Percentiles rank a stretch among this genome's conserved stretches.
phyloP scores from a whole-genome alignment of 2,797 vertebrate species.

The Chloroceryle inda region DNA sequence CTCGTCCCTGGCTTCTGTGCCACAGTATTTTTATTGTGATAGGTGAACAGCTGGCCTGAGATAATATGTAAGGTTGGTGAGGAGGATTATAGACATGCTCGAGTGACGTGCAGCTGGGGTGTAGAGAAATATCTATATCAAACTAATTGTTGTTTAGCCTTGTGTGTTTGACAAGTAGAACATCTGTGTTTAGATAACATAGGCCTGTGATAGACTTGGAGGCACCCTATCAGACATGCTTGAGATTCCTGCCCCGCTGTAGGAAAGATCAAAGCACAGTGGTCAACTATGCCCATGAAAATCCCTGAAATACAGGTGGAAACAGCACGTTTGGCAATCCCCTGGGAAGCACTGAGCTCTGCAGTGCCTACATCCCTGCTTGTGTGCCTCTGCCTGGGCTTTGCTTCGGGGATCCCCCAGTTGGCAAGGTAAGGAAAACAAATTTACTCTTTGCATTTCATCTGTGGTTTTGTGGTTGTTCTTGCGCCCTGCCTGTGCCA shows the following conservation, averaged over 20 bases:
- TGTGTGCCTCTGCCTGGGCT: not conserved
- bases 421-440: not conserved
- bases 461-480: not conserved
- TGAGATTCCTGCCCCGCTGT: slow-evolving; percentile 13
- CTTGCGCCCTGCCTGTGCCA: not conserved
- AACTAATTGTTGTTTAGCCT: not conserved
- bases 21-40: not conserved
- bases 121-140: slow-evolving; percentile 24
- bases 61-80: not conserved
- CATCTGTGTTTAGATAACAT: slow-evolving; percentile 51
- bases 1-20: not conserved
- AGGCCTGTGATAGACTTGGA: not conserved
- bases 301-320: not conserved
- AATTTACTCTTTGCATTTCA: not conserved
- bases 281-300: not conserved
- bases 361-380: rapidly evolving
- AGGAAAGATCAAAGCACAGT: not conserved
- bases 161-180: slow-evolving; percentile 20
- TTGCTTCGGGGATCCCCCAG: rapidly evolving
- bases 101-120: slow-evolving; percentile 32
- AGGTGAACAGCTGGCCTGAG: not conserved
- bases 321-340: rapidly evolving
- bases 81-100: not conserved
- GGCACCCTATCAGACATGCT: not conserved
- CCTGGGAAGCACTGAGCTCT: not conserved